A percentile compares a stretch with the other conserved stretches of the same genome.
phyloP scores from a whole-genome alignment of 1,140 invertebrate genomes.

The Drosophila guanche region DNA sequence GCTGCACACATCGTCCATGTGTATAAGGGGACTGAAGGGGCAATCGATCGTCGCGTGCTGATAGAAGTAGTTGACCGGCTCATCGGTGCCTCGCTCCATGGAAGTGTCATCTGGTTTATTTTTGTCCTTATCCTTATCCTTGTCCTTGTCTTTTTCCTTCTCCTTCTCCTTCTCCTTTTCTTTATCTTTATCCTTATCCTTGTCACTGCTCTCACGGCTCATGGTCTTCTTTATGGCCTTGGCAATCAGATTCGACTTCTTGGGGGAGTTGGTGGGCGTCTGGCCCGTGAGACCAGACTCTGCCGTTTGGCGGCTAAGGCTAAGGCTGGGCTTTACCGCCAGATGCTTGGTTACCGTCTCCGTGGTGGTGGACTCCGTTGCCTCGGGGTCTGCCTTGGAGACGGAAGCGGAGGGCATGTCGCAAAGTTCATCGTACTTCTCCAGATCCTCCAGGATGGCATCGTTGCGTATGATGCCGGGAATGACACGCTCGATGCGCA shows the following conservation, averaged over 20 bases:
- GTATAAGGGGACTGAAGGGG: conserved; percentile 87
- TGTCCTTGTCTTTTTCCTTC: conserved; percentile 33
- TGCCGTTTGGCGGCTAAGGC: conserved; percentile 49
- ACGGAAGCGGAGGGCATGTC: conserved; percentile 29
- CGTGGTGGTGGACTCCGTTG: background rate
- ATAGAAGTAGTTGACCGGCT: conserved; percentile 68
- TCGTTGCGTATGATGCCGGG: conserved; percentile 81
- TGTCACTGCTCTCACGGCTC: conserved; percentile 61
- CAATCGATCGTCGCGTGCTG: conserved; percentile 82
- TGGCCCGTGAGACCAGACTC: conserved; percentile 53
- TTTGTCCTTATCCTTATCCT: conserved; percentile 26
- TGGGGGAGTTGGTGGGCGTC: conserved; percentile 80
- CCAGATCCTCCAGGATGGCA: conserved; percentile 76
- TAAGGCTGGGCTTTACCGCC: conserved; percentile 23
- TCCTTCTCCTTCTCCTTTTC: conserved; percentile 33
- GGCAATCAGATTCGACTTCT: conserved; percentile 73
- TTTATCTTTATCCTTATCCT: conserved; percentile 7
- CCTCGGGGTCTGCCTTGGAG: background rate
- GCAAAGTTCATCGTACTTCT: conserved; percentile 77
- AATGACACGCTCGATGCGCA: conserved; percentile 86
- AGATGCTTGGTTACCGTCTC: conserved; percentile 40
- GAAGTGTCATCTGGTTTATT: background rate
- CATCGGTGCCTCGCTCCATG: conserved; percentile 28
- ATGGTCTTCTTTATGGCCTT: conserved; percentile 79
- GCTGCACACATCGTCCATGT: conserved; percentile 88